Base-by-base conservation (phyloP, 2,113 vertebrate species). In the Hippocampus abdominalis region DNA sequence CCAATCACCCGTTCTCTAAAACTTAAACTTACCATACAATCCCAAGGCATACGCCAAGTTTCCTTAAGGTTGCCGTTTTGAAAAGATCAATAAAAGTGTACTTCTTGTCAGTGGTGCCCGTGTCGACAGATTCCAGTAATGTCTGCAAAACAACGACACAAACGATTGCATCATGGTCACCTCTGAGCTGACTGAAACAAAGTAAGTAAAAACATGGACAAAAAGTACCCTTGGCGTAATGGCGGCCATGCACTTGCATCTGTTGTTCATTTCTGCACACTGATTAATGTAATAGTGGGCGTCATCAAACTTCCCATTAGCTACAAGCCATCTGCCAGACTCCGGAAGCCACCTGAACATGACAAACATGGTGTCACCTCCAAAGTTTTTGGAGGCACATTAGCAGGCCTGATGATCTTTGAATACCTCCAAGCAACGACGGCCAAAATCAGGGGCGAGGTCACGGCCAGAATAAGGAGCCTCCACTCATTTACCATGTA, bases 341-440 rank as follows among this genome's bases (percentile, higher is more conserved):
- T 97, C 96, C 54, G 96, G 95, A 68, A 97, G 90, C 94, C 95
- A 95, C 92, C 96, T 98, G 60, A 23, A 12, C 65, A n/a, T 15
- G 62, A 8, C 32, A 79, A 10, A 75, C 5, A 32, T 8, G 12
- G 23, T 25, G 23, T 39, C n/a, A n/a, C 25, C 15, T 32, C 8
- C 15, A 13, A 56, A 56, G 8, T 39, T 56, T 44, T n/a, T 69
- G 64, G 18, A 3, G 60, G 9, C 10, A 65, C 61, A 56, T 2
- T 53, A 44, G 15, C 32, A 36, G 32, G 32, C 32, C 32, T 36
- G 48, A 11, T 32, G 56, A 65, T 42, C 32, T 23, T 46, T 66
- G 1, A 39, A 71, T 86, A 93, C 92, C 89, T 81, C 91, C 92
- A 93, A 49, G 82, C 70, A 29, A 90, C 63, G 29, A 89, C 4